A percentile compares a stretch with the other conserved stretches of the same genome.
phyloP scores from a whole-genome alignment of 2,888 invertebrate genomes.

The Andrena dorsata region DNA sequence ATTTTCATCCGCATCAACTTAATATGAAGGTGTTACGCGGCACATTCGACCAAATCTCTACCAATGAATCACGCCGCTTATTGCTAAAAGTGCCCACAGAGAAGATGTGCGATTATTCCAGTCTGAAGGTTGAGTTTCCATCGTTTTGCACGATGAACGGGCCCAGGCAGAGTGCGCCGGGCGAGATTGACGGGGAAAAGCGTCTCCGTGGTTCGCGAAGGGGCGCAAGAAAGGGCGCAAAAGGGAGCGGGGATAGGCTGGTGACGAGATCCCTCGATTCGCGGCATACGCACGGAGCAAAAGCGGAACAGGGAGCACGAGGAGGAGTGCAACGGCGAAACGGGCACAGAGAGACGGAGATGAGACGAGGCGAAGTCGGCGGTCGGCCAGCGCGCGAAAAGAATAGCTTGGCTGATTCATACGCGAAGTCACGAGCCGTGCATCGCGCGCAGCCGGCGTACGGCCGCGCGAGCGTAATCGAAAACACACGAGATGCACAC shows the following conservation, averaged over 20 bases:
- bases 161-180: not conserved
- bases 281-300: slow-evolving; percentile 26
- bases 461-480: slow-evolving; percentile 72
- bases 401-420: slow-evolving; percentile 79
- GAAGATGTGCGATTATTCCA: too few relatives aligned
- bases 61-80: too few relatives aligned
- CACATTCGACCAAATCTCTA: too few relatives aligned
- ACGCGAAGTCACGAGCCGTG: slow-evolving; percentile 76
- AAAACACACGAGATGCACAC: slow-evolving; percentile 73
- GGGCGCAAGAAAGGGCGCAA: slow-evolving; percentile 15
- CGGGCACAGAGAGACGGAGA: slow-evolving; percentile 15
- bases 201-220: not conserved
- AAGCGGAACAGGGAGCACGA: slow-evolving; percentile 36
- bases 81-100: too few relatives aligned
- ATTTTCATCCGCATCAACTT: too few relatives aligned
- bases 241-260: slow-evolving; percentile 6
- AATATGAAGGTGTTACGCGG: too few relatives aligned
- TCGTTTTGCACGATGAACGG: not conserved
- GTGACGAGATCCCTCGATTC: slow-evolving; percentile 2
- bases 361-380: slow-evolving; percentile 54
- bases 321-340: slow-evolving; percentile 32
- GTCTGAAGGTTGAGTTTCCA: too few relatives aligned
- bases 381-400: slow-evolving; percentile 70
- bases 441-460: slow-evolving; percentile 64
- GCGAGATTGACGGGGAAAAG: slow-evolving; percentile 18